Conservation (phyloP, 2,113 vertebrate genomes). For the Podarcis muralis region DNA sequence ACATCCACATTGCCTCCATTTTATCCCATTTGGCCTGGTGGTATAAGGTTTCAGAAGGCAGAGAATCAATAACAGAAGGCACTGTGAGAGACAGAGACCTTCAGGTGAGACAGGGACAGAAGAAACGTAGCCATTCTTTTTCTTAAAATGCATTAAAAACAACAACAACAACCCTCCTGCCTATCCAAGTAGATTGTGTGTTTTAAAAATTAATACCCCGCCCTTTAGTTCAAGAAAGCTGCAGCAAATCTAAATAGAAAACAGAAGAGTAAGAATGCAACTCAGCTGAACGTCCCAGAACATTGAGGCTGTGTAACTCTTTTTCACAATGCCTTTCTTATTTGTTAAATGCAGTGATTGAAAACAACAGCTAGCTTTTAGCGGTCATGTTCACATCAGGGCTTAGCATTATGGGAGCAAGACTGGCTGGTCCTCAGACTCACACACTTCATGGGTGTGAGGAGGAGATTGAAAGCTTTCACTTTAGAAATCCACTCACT, state of each 20-base stretch:
- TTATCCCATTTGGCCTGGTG: background rate
- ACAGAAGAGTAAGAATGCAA: background rate
- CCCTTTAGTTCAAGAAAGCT: constrained; percentile 5
- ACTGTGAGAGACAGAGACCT: background rate
- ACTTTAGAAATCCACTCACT: too few relatives aligned
- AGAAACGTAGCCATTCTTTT: background rate
- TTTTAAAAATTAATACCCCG: background rate
- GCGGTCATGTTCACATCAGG: background rate
- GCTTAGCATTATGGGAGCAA: background rate
- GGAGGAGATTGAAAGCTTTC: too few relatives aligned
- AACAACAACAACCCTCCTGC: background rate
- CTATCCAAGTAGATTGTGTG: background rate
- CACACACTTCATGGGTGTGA: too few relatives aligned
- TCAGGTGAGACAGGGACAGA: background rate
- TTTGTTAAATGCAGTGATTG: background rate
- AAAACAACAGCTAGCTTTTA: background rate
- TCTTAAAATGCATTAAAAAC: background rate
- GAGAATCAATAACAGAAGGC: constrained; percentile 8
- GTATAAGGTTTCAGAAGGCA: constrained; percentile 5
- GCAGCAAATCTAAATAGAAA: background rate
- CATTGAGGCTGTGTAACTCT: background rate
- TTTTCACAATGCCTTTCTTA: background rate
- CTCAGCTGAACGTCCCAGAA: background rate
- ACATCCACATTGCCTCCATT: background rate
- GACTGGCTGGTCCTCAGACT: background rate